phyloP scores from a whole-genome alignment of 2,797 vertebrate species.

The Danio choprae region DNA sequence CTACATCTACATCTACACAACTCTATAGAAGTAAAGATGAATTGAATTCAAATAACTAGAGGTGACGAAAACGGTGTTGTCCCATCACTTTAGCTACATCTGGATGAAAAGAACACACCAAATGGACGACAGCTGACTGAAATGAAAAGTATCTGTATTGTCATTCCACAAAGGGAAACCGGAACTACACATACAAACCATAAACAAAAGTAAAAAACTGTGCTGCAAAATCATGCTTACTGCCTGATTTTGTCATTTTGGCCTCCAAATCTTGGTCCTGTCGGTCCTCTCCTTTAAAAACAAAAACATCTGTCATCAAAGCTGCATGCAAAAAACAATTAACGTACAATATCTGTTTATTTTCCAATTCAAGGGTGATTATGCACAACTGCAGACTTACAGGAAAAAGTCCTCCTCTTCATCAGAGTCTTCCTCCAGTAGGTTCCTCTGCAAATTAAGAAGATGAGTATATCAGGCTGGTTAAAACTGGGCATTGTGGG shows the following conservation, averaged over 20 bases:
- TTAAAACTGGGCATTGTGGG: not conserved
- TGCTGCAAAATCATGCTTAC: slow-evolving; percentile 81
- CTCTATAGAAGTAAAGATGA: no score
- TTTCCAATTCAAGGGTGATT: not conserved
- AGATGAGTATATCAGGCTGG: slow-evolving; percentile 49
- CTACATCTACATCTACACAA: no score
- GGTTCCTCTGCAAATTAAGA: slow-evolving; percentile 86
- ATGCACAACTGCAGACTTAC: slow-evolving; percentile 79
- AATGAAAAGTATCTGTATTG: no score
- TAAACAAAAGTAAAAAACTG: no score
- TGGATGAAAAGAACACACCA: no score
- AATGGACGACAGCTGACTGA: no score
- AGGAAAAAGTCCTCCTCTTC: slow-evolving; percentile 99
- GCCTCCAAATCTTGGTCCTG: slow-evolving; percentile 93
- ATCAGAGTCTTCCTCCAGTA: slow-evolving; percentile 97
- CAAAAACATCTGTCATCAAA: not conserved
- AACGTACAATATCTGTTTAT: not conserved
- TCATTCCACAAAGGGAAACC: no score
- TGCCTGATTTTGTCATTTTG: slow-evolving; percentile 97
- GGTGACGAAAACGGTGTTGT: no score
- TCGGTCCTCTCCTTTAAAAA: slow-evolving; percentile 89
- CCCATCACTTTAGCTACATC: no score
- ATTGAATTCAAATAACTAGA: no score
- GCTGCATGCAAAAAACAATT: not conserved
- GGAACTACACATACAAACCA: no score